Base-by-base conservation (phyloP, 2,888 invertebrate genomes). In the Pachycephus smyrnensis region DNA sequence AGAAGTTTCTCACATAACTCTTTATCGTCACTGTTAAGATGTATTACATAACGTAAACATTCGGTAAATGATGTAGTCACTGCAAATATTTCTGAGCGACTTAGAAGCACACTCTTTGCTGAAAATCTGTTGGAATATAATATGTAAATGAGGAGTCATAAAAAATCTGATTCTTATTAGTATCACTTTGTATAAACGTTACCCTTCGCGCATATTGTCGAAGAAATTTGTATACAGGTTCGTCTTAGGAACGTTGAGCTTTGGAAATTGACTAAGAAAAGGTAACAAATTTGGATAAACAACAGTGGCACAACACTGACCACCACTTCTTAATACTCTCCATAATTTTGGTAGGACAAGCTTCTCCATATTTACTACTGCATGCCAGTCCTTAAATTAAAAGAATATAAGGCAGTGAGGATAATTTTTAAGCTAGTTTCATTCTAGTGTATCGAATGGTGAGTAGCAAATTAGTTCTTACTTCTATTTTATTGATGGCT, bases 241-340 rank as follows among this genome's bases (percentile, higher is more conserved):
- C 11, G 79, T 79, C 31, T 93, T 91, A 37, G 92, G 91, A 75
- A 93, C 90, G 77, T 93, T 85, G 35, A 93, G 92, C 31, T 92
- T 90, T 11, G 95, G 95, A 84, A 97, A 92, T 85, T 94, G 93
- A 4, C 96, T 95, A 75, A 98, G 89, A 80, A 98, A 93, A 12
- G 97, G 97, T 77, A 97, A 92, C 78, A 98, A 90, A 90, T 95
- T 94, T 32, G 96, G 96, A 80, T 94, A 95, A 84, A 97, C 93
- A 11, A 94, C 93, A 76, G 93, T 92, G 12, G 97, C 96, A 91
- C 95, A 96, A 36, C 96, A 96, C 92, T 95, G 94, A 0, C 96
- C 97, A 75, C 96, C 97, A 86, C 94, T 94, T 82, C 93, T 93
- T 71, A 97, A 89, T 69, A 96, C 92, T 75, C 92, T 92, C 90